phyloP scores from a whole-genome alignment of 2,113 vertebrate species.

The Tichodroma muraria region DNA sequence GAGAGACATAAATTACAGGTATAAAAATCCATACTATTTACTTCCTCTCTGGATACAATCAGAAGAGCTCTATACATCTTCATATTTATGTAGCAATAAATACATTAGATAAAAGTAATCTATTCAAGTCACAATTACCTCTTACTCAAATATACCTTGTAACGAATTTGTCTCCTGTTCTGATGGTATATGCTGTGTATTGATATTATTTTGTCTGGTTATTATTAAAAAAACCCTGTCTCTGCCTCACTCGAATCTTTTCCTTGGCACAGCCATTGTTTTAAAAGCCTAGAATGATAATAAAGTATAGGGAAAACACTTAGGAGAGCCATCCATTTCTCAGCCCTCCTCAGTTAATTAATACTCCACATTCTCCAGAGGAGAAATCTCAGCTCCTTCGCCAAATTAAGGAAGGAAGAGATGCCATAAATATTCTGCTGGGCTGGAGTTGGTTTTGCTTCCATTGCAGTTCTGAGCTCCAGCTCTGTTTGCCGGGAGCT shows the following conservation, averaged over 20 bases:
- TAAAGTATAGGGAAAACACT: conserved; percentile 52
- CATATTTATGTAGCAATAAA: conserved; percentile 13
- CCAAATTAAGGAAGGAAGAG: conserved; percentile 50
- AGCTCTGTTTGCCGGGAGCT: neutral
- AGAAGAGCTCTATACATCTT: neutral
- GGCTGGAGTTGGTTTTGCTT: neutral
- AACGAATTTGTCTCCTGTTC: neutral
- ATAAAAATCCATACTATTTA: neutral
- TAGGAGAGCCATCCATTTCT: conserved; percentile 55
- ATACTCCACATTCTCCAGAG: conserved; percentile 43
- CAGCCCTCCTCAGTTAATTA: conserved; percentile 58
- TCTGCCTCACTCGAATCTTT: conserved; percentile 27
- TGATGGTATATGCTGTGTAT: neutral
- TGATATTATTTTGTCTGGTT: conserved; percentile 16
- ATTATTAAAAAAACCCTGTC: neutral
- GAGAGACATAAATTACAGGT: neutral
- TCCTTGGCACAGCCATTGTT: conserved; percentile 39
- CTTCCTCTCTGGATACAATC: neutral
- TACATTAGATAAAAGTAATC: neutral
- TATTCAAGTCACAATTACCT: conserved; percentile 20
- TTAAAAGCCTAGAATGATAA: conserved; percentile 55
- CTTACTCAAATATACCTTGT: neutral
- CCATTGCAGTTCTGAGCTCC: neutral
- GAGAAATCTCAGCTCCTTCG: conserved; percentile 47
- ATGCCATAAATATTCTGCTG: conserved; percentile 19